Base-by-base conservation (phyloP, 2,888 invertebrate species). In the Taenaris catops region DNA sequence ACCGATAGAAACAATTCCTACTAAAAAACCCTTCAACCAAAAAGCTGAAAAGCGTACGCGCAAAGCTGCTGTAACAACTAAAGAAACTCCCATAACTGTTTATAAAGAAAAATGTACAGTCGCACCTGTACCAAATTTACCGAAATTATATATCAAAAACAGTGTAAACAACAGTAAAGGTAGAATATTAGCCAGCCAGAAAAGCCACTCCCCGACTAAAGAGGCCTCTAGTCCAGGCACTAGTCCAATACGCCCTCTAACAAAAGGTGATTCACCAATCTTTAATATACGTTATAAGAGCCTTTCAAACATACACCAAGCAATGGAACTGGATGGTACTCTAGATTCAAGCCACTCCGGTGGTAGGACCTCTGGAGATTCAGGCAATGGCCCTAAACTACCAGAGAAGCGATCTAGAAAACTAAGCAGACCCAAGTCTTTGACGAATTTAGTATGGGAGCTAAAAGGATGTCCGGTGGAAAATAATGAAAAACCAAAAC, bases 1-100 rank as follows among this genome's bases (percentile, higher is more conserved):
- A 18, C 96, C 96, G 5, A 95, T 96, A 57, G 96, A 96, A 81
- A 96, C 96, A 0, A 96, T 96, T 55, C 96, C 96, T 0, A 92
- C 94, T 19, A 94, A 94, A 70, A 94, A 94, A 69, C 87, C 92
- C 8, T 49, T 83, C 1, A 78, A 80, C 53, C 86, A 78, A 48
- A 88, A 91, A 63, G 91, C 91, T 4, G 95, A 94, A 64, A 95
- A 95, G 60, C 80, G 94, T 53, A 93, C 94, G 39, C 89, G 94
- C 41, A 91, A 91, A 61, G 79, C 89, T 0, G 91, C 92, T 8
- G 89, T 90, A 33, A 79, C 86, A 5, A 58, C 80, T 2, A 89
- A 91, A 55, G 90, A 90, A 48, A 71, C 87, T 0, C 81, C 86
- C 3, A 84, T 89, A 25, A 88, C 76, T 33, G 86, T 84, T 16